These are phyloP conservation scores for Alexandromys fortis DNA, from an alignment of 2,113 vertebrate species.

Conservation along the genomic window DNA sequence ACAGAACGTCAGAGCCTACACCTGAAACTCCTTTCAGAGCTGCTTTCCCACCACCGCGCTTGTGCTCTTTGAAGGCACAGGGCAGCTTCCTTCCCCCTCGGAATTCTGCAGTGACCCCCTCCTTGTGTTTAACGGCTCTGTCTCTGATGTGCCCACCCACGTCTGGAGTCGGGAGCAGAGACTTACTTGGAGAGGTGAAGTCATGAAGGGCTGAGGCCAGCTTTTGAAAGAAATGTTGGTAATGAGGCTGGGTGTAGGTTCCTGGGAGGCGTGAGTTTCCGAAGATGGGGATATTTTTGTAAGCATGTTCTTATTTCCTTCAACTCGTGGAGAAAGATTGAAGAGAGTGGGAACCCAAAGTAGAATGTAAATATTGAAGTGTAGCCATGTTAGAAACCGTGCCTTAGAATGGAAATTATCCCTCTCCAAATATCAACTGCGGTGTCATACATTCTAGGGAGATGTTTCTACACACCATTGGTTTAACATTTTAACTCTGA, in stretches of 20 bases:
- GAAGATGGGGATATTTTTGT: neutral
- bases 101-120: neutral
- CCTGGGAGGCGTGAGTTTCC: neutral
- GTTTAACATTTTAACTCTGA: slow-evolving; percentile 38
- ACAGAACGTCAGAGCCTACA: neutral
- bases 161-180: neutral
- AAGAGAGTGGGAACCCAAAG: neutral
- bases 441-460: neutral
- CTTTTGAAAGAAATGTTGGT: slow-evolving; percentile 12
- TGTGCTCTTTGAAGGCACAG: neutral
- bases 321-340: neutral
- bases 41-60: fast-evolving
- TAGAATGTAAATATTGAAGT: neutral
- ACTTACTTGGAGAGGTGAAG: neutral
- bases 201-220: neutral
- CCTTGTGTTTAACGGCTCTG: neutral
- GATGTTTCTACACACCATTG: slow-evolving; percentile 6
- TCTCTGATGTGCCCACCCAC: neutral
- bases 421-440: slow-evolving; percentile 11
- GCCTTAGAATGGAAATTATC: neutral
- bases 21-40: neutral
- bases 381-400: neutral
- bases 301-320: neutral
- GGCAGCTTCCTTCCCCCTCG: neutral
- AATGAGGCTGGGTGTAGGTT: neutral